Conservation (phyloP, 2,797 vertebrate genomes). For the Synanceia verrucosa region DNA sequence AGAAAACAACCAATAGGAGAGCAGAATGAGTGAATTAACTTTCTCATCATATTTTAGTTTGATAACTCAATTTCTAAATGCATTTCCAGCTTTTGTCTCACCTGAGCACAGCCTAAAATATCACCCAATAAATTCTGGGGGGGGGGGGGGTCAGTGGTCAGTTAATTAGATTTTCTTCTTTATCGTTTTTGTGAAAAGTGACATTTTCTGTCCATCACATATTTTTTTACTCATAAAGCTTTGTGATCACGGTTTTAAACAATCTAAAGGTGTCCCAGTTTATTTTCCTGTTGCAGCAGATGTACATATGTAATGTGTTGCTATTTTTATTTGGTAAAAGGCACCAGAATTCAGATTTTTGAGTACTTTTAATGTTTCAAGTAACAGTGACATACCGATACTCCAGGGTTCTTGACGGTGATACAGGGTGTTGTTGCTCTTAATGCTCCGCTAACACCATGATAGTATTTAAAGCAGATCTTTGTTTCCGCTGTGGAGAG, state of each 20-base stretch:
- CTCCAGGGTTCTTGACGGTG: constrained; percentile 94
- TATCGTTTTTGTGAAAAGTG: no score
- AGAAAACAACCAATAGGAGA: constrained; percentile 16
- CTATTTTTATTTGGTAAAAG: no score
- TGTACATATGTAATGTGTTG: no score
- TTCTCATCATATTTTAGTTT: not conserved
- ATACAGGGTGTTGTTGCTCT: constrained; percentile 96
- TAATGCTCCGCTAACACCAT: constrained; percentile 94
- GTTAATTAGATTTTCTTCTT: not conserved
- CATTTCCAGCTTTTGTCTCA: not conserved
- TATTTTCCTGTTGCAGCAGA: no score
- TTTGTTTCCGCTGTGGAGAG: constrained; percentile 91
- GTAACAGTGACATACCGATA: constrained; percentile 79
- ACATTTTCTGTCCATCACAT: no score
- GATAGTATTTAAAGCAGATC: constrained; percentile 98
- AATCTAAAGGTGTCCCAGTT: no score
- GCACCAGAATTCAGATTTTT: no score
- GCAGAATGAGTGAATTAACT: not conserved
- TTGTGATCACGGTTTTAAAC: no score
- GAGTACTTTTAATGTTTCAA: no score
- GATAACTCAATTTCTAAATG: not conserved
- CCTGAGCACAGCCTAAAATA: not conserved
- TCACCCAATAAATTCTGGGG: not conserved
- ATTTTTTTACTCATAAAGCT: no score
- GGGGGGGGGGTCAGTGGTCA: no score